Base-by-base conservation (phyloP, 2,113 vertebrate genomes). In the Illadopsis cleaveri region DNA sequence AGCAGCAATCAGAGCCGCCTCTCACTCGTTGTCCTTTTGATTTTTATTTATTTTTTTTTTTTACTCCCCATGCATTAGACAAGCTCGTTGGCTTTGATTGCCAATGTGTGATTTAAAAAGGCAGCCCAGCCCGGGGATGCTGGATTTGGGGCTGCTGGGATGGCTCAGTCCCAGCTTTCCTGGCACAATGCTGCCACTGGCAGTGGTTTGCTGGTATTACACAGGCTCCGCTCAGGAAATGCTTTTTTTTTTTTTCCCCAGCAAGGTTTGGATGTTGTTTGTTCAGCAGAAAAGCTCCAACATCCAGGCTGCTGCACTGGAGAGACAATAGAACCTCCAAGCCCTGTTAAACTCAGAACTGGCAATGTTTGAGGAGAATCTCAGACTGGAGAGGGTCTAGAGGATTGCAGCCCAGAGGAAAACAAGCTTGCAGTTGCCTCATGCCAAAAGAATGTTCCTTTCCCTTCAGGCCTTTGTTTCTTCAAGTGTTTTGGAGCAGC, bases 101-200 rank as follows among this genome's bases (percentile, higher is more conserved):
- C 40, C 44, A 1, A 31, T 3, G 9, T 42, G 53, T 25, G 48
- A 24, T 25, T 35, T 8, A 2, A 11, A 35, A 31, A 87, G 21
- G 10, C 40, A 10, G 6, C 4, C 5, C 31, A 21, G 48, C 19
- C 12, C 28, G 6, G 50, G 12, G 18, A 10, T 9, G 38, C 21
- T 5, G 2, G 37, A 5, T 8, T 7, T 13, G 35, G 25, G 53
- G 53, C 31, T 31, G 53, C 5, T 57, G 54, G 33, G 6, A 37
- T 22, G 83, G 42, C 8, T 33, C 10, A 0, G 35, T 2, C 76
- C 4, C 44, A 4, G 28, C 93, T 86, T 93, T 73, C 90, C 91
- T 94, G 93, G 97, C 97, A 85, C 98, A 98, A 99, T 99, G 98
- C 98, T 99, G 98, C 99, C 99, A 93, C 98, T 96, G 96, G 95